Base-by-base conservation (phyloP, 2,113 vertebrate genomes). In the Cromileptes altivelis region DNA sequence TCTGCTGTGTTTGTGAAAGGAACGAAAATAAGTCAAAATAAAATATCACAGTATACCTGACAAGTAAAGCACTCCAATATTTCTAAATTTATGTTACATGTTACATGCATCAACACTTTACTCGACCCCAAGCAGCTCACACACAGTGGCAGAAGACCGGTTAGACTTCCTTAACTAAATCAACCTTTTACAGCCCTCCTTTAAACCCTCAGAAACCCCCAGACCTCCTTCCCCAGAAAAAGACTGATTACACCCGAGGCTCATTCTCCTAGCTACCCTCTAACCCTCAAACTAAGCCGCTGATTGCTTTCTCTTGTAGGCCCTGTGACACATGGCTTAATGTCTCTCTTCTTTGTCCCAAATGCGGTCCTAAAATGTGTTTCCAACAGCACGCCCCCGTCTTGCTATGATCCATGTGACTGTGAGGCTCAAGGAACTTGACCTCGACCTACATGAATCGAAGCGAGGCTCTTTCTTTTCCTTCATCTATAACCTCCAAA, bases 251-350 rank as follows among this genome's bases (percentile, higher is more conserved):
- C 37, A 37, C 19, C 40, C 17, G 21, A 49, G 7, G 37, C 19
- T 50, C 15, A n/a, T 50, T 64, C 58, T 45, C 47, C 23, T 23
- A 27, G 30, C 71, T 33, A 14, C 25, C 8, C 14, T 61, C 63
- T 61, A 37, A 75, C 45, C 57, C 57, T 70, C 49, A 50, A 58
- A 80, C 40, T 40, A 67, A 40, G 47, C 52, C 6, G 1, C 56
- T 69, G 57, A 71, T 77, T 70, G 40, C 75, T 19, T 65, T 42
- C 18, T 71, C 42, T 27, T 71, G 45, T 47, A 33, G 47, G 33
- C 50, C 3, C 18, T 61, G 37, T 53, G 37, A 63, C 63, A 69
- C 64, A 67, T 21, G 49, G 25, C 47, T 74, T 62, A 61, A 55
- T 69, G 64, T 60, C 12, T 10, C 30, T 70, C 30, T 37, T 69